Conservation (phyloP, 2,888 invertebrate species). For the Hydropsyche betteni region DNA sequence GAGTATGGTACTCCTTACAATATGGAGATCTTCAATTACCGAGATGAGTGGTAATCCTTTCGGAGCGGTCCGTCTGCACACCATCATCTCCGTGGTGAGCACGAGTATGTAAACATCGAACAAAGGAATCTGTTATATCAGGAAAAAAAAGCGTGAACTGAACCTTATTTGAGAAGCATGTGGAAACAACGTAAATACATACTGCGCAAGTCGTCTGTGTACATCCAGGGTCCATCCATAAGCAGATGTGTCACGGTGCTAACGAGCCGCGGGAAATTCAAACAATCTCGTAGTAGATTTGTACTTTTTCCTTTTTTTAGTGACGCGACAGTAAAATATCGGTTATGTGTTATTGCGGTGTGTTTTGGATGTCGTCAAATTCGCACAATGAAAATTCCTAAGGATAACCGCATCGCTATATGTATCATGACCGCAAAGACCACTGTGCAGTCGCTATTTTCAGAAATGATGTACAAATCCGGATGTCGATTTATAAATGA, state of each 20-base stretch:
- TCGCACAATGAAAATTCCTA: constrained; percentile 19
- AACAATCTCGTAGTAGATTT: background rate
- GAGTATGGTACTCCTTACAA: too few relatives aligned
- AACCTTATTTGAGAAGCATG: constrained; percentile 9
- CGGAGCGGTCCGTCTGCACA: too few relatives aligned
- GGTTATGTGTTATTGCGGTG: constrained; percentile 1
- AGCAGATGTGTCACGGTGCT: constrained; percentile 29
- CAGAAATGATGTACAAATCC: constrained; percentile 11
- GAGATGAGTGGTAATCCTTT: too few relatives aligned
- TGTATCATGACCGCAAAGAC: constrained; percentile 10
- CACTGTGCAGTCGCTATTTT: background rate
- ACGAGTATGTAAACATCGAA: background rate
- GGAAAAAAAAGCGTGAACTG: constrained; percentile 15
- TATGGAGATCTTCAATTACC: too few relatives aligned
- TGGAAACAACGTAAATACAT: constrained; percentile 9
- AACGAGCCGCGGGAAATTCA: constrained; percentile 19
- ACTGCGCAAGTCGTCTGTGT: too few relatives aligned
- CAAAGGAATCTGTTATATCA: constrained; percentile 21
- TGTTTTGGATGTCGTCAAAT: background rate
- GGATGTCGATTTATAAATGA: background rate
- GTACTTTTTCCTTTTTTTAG: background rate
- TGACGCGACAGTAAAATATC: background rate
- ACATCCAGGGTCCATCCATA: background rate
- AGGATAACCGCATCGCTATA: constrained; percentile 23
- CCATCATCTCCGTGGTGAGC: too few relatives aligned